Conservation (phyloP, 92 coral and sea anemone genomes). For the Chrysogorgia sp. region DNA sequence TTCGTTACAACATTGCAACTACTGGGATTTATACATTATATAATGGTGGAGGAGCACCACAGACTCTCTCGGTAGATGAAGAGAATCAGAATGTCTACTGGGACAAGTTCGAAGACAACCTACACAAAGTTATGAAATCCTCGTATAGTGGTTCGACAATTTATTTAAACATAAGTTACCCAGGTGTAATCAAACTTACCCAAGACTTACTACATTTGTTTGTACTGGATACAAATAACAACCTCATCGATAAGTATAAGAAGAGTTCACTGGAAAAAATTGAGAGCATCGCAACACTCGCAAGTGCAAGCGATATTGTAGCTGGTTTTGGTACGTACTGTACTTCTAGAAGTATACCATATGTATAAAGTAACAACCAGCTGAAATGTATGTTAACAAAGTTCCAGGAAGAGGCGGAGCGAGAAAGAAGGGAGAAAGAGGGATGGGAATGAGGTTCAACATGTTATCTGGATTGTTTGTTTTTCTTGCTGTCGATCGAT, state of each 20-base stretch:
- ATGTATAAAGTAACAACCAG: too few relatives aligned
- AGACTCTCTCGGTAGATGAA: background rate
- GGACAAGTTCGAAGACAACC: background rate
- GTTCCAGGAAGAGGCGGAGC: too few relatives aligned
- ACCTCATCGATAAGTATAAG: constrained; percentile 10
- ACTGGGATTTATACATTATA: background rate
- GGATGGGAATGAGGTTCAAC: too few relatives aligned
- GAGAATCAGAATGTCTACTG: background rate
- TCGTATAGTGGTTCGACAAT: background rate
- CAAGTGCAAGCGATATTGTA: constrained; percentile 9
- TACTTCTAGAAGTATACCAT: too few relatives aligned
- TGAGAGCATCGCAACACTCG: background rate
- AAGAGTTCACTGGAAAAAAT: constrained; percentile 23
- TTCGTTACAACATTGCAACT: constrained; percentile 1
- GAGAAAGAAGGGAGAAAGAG: too few relatives aligned
- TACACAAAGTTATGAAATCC: constrained; percentile 11
- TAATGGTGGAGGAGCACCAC: background rate
- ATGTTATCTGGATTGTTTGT: too few relatives aligned
- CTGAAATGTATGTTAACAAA: too few relatives aligned
- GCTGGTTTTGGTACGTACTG: constrained; percentile 23
- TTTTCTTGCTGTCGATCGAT: too few relatives aligned
- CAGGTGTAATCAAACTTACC: background rate
- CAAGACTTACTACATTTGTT: constrained; percentile 1
- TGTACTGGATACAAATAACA: background rate
- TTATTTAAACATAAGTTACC: background rate